Conservation (phyloP, 2,797 vertebrate species). For the Petrocephalus sullivani region DNA sequence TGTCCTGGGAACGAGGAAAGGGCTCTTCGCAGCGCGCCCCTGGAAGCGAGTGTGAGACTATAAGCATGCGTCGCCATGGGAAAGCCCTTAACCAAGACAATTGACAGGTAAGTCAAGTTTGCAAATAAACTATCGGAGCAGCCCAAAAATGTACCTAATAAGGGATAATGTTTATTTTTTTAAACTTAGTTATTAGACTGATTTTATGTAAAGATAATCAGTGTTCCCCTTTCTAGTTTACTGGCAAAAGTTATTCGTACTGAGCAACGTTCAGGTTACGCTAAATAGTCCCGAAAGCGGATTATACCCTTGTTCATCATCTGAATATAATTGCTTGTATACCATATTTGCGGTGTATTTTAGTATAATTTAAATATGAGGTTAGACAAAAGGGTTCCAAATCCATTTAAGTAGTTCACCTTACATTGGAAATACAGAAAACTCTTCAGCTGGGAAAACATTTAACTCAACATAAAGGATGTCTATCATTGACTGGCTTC, state of each 20-base stretch:
- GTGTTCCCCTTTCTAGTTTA: neutral
- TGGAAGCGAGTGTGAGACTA: neutral
- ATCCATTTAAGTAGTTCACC: neutral
- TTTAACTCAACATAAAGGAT: neutral
- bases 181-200: neutral
- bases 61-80: conserved; percentile 37
- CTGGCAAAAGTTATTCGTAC: neutral
- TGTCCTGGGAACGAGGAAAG: neutral
- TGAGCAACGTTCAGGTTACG: neutral
- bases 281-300: neutral
- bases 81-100: conserved; percentile 28
- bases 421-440: neutral
- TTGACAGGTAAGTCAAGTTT: conserved; percentile 39
- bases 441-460: neutral
- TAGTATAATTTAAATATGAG: neutral
- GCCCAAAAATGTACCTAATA: neutral
- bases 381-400: neutral
- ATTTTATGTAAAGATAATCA: neutral
- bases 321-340: neutral
- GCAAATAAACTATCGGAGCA: neutral
- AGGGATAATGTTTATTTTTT: neutral
- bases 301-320: neutral
- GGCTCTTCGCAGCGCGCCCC: neutral
- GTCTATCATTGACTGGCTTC: neutral
- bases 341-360: neutral